These are phyloP conservation scores for Platyrinchus mystaceus DNA, from an alignment of 2,797 vertebrate genomes.

Conservation along the genomic window DNA sequence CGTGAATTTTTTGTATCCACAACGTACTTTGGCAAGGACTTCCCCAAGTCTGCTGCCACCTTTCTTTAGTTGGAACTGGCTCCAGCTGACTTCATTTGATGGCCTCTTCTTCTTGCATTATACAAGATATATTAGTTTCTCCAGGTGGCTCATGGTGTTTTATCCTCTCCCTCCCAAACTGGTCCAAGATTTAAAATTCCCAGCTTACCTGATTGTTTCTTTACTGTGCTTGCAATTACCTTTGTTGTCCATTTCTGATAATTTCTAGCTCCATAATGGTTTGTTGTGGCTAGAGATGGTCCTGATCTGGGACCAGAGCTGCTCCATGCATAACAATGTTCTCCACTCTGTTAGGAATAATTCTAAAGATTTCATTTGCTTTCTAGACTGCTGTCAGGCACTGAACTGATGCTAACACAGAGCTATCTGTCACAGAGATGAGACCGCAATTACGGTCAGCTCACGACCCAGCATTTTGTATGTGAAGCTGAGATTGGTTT, in stretches of 20 bases:
- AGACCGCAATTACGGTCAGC: background rate
- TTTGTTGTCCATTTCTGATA: background rate
- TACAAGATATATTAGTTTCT: background rate
- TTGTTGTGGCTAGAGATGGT: background rate
- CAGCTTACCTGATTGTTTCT: background rate
- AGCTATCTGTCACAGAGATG: background rate
- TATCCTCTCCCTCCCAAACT: background rate
- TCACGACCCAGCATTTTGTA: background rate
- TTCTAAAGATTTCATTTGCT: background rate
- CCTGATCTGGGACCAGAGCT: background rate
- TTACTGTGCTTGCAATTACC: background rate
- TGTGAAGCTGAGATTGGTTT: background rate
- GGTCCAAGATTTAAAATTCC: background rate
- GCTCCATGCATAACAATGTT: too few species aligned
- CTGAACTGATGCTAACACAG: background rate
- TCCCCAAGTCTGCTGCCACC: background rate
- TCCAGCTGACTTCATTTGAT: background rate
- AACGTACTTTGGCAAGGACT: fast-evolving
- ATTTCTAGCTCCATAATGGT: background rate
- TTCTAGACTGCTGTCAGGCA: background rate
- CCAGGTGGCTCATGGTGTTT: background rate
- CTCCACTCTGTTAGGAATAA: background rate
- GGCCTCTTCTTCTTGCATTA: background rate
- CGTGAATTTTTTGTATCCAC: background rate
- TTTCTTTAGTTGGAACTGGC: background rate